phyloP scores from a whole-genome alignment of 2,113 vertebrate species.

The Beaufortia kweichowensis region DNA sequence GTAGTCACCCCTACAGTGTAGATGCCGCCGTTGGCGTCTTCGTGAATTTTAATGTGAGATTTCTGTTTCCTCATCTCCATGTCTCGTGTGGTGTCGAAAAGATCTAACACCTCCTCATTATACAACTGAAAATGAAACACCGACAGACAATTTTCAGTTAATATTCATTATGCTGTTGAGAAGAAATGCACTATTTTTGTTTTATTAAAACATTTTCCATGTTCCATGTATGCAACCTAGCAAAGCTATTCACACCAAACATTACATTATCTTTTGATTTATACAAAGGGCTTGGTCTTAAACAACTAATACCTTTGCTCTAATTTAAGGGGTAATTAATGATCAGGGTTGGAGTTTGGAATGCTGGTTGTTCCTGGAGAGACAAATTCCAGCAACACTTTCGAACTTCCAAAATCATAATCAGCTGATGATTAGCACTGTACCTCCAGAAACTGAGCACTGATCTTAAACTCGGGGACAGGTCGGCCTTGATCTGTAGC shows the following conservation, averaged over 20 bases:
- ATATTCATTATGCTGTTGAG: neutral
- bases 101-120: conserved; percentile 81
- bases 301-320: too few relatives aligned
- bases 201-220: too few relatives aligned
- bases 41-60: conserved; percentile 94
- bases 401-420: too few relatives aligned
- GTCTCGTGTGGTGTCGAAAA: conserved; percentile 92
- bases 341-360: too few relatives aligned
- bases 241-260: too few relatives aligned
- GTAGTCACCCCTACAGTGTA: conserved; percentile 97
- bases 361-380: too few relatives aligned
- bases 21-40: conserved; percentile 90
- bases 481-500: conserved; percentile 86
- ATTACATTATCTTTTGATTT: too few relatives aligned
- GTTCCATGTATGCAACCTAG: too few relatives aligned
- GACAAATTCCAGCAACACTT: too few relatives aligned
- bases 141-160: neutral
- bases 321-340: too few relatives aligned
- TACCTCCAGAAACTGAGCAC: conserved; percentile 96
- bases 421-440: neutral
- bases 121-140: conserved; percentile 63
- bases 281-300: too few relatives aligned
- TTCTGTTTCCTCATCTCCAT: conserved; percentile 90
- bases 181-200: neutral
- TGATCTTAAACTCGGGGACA: conserved; percentile 95